phyloP scores from a whole-genome alignment of 2,797 vertebrate genomes.

The Tympanoctomys barrerae region DNA sequence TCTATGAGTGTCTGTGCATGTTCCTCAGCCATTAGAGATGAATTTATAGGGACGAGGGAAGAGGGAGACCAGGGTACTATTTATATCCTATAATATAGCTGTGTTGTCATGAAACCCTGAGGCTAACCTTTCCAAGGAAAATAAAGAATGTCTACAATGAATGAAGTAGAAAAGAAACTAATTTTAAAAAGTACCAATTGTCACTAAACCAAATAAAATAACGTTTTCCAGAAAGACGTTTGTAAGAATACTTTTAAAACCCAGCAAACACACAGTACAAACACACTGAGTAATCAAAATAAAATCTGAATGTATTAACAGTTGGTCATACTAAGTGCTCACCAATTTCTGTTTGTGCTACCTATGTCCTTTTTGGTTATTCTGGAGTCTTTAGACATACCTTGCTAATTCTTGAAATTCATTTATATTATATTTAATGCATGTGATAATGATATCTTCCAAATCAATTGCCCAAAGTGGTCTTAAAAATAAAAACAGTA shows the following conservation, averaged over 20 bases:
- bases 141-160: slow-evolving; percentile 67
- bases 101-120: slow-evolving; percentile 70
- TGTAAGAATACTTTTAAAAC: neutral
- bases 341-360: neutral
- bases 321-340: neutral
- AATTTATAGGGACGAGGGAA: slow-evolving; percentile 56
- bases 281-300: neutral
- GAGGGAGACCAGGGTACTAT: slow-evolving; percentile 38
- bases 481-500: neutral
- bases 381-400: neutral
- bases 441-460: neutral
- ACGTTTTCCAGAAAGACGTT: slow-evolving; percentile 5
- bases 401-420: neutral
- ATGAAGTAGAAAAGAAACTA: slow-evolving; percentile 73
- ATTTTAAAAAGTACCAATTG: slow-evolving; percentile 66
- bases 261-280: neutral
- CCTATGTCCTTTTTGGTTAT: neutral
- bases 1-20: neutral
- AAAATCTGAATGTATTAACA: neutral
- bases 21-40: slow-evolving; percentile 63
- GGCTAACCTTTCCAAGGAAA: slow-evolving; percentile 75
- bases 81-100: slow-evolving; percentile 28
- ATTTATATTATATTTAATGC: neutral
- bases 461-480: neutral
- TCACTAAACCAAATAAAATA: slow-evolving; percentile 56